A percentile compares a stretch with the other conserved stretches of the same genome.
phyloP scores from a whole-genome alignment of 1,140 invertebrate genomes.

The Neodiprion fabricii region DNA sequence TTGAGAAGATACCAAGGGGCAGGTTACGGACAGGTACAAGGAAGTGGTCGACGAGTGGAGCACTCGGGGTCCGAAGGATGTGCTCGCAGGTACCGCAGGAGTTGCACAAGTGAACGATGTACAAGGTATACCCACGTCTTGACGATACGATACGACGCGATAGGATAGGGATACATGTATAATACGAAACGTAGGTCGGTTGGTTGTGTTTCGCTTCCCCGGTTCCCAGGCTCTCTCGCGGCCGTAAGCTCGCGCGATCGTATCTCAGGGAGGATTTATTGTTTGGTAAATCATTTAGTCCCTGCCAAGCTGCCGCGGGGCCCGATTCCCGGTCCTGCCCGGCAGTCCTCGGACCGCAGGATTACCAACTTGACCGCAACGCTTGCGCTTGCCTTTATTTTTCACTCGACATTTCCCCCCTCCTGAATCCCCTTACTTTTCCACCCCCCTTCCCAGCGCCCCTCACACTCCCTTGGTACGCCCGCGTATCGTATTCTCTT shows the following conservation, averaged over 20 bases:
- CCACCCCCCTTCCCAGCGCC: neutral
- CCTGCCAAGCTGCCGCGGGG: conserved; percentile 57
- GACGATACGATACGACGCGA: no score
- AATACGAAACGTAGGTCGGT: no score
- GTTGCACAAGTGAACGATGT: no score
- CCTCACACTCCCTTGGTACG: neutral
- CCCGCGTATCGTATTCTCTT: neutral
- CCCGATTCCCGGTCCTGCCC: neutral
- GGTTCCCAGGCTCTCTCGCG: conserved; percentile 47
- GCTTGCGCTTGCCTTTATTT: neutral
- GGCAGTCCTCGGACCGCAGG: neutral
- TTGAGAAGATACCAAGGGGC: no score
- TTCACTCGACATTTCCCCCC: conserved; percentile 1
- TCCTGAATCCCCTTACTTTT: neutral
- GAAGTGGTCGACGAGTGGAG: no score
- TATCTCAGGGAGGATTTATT: conserved; percentile 62
- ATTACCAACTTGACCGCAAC: neutral
- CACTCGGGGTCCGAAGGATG: no score
- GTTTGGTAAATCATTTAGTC: conserved; percentile 63
- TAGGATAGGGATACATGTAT: no score
- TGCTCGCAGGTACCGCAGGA: no score
- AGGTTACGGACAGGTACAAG: no score
- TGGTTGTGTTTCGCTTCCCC: no score
- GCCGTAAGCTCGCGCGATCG: conserved; percentile 50
- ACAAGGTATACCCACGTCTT: no score